These are phyloP conservation scores for Ceraclea dissimilis DNA, from an alignment of 2,888 invertebrate species.

Conservation along the genomic window DNA sequence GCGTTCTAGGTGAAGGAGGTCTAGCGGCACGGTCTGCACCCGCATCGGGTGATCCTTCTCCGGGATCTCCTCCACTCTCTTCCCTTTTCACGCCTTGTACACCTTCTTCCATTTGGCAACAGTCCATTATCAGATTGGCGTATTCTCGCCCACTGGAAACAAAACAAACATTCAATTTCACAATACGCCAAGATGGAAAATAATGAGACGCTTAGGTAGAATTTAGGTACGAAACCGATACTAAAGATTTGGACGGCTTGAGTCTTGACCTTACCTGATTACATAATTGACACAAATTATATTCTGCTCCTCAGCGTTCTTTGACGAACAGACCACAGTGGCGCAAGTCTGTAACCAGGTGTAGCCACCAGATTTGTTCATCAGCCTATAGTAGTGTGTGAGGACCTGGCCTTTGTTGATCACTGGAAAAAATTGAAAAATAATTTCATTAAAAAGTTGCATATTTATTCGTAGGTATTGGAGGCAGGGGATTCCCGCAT, in stretches of 20 bases:
- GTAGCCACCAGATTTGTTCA: conserved; percentile 94
- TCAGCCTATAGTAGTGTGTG: conserved; percentile 91
- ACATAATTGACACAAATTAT: conserved; percentile 97
- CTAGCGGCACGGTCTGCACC: conserved; percentile 50
- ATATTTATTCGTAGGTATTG: background rate
- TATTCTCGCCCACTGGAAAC: conserved; percentile 75
- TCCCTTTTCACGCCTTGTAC: conserved; percentile 76
- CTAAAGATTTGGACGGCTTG: too few species aligned
- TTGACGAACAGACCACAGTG: conserved; percentile 90
- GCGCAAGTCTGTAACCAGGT: conserved; percentile 97
- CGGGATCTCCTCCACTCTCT: conserved; percentile 74
- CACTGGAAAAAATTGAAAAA: conserved; percentile 55
- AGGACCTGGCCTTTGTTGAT: conserved; percentile 94
- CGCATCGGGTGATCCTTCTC: conserved; percentile 81
- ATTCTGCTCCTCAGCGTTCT: conserved; percentile 94
- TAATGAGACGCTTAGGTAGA: too few species aligned
- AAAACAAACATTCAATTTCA: too few species aligned
- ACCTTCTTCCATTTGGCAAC: conserved; percentile 84
- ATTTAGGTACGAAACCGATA: too few species aligned
- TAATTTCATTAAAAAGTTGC: background rate
- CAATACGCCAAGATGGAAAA: too few species aligned
- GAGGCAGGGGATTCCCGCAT: too few species aligned
- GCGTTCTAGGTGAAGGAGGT: conserved; percentile 33
- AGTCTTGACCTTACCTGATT: conserved; percentile 69
- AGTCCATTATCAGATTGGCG: conserved; percentile 87